Evolutionary conservation across 2,797 vertebrate species (phyloP), one percentile per base, ranked within the genome.

Genomic region (Xerus rutilus): DNA sequence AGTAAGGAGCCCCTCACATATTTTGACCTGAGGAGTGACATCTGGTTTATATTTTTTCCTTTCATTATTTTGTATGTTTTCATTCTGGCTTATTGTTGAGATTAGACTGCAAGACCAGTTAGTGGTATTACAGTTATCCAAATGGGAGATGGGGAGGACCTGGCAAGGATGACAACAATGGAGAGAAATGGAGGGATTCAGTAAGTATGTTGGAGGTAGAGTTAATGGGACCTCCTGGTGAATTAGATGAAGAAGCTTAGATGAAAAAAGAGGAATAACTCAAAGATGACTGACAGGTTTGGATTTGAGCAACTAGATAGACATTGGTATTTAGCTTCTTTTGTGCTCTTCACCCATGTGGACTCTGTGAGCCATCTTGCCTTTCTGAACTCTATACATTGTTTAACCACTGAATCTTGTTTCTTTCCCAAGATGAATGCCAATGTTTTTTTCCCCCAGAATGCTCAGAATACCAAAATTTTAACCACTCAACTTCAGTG

Each of bases 1-100:
- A 64, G 59, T 45, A 21, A 30, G 52, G 74, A 97, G n/a, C 10
- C 57, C 70, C 23, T 86, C 52, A 95, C 79, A 73, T 91, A 45
- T 65, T 77, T 88, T 83, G 77, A 96, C 30, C 15, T 30, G 35
- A 76, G 9, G 13, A 62, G 13, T 85, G 43, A 67, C 7, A n/a
- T 81, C 9, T 67, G 21, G 25, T 70, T 79, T 82, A 28, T 11
- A 81, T 78, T 52, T 52, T 52, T 15, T 54, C 6, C 18, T 54
- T 54, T 54, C 54, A 20, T 54, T 54, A 54, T 54, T 17, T 54
- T 54, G 21, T 21, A 21, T 57, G 8, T 57, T 57, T 57, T 64
- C 57, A 79, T 43, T 76, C 49, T 62, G 10, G 23, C 30, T 92
- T 89, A 49, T 87, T 81, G 45, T 86, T 83, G 49, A 92, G 23